phyloP scores from a whole-genome alignment of 2,797 vertebrate genomes.

The Semotilus atromaculatus region DNA sequence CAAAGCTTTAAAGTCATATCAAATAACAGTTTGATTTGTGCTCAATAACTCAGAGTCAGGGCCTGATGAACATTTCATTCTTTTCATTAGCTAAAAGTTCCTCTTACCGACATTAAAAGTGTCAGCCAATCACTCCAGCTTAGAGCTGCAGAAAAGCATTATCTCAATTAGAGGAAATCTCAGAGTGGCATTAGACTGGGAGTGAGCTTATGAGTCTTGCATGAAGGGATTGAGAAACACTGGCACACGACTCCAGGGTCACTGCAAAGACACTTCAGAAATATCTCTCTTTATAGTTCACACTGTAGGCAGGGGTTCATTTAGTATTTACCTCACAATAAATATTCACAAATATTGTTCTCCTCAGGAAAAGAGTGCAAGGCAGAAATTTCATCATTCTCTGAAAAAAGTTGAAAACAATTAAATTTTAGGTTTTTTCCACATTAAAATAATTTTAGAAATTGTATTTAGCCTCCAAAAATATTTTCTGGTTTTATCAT shows the following conservation, averaged over 20 bases:
- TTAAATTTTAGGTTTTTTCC: not conserved
- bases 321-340: not conserved
- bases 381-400: not conserved
- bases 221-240: conserved; percentile 1
- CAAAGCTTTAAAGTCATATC: conserved; percentile 68
- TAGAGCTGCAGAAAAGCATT: conserved; percentile 59
- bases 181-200: conserved; percentile 17
- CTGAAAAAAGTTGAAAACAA: not conserved
- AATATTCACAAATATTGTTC: not conserved
- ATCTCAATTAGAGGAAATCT: conserved; percentile 60
- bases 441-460: no score
- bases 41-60: conserved; percentile 35
- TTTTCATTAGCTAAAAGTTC: conserved; percentile 52
- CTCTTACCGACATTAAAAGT: conserved; percentile 39
- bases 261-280: conserved; percentile 16
- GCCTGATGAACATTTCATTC: conserved; percentile 44
- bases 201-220: conserved; percentile 28
- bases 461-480: not conserved
- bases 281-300: not conserved
- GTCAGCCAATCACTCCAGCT: conserved; percentile 54
- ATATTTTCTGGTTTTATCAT: not conserved
- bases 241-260: not conserved
- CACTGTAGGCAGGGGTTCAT: not conserved
- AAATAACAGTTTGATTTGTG: conserved; percentile 59
- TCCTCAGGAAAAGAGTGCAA: not conserved